Evolutionary conservation across 37 sponge, comb jelly and placozoan species (phyloP).

Genomic region (Cladorhizidae sp.): DNA sequence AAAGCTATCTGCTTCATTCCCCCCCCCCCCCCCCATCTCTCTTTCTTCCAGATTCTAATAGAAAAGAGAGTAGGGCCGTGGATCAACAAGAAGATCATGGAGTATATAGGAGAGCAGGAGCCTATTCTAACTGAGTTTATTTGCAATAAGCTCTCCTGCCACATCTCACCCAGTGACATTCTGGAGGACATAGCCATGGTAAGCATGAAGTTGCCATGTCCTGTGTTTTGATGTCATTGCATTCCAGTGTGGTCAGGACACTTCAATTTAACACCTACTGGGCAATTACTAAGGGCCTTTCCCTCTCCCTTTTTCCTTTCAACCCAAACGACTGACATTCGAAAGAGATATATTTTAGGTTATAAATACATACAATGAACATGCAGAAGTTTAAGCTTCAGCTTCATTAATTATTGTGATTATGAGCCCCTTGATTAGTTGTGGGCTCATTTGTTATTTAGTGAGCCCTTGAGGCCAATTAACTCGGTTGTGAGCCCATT

Average conservation of each 20-base stretch:
- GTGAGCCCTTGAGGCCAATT: too few relatives aligned
- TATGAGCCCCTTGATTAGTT: too few relatives aligned
- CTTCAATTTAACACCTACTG: too few relatives aligned
- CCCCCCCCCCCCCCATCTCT: too few relatives aligned
- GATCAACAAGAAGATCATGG: constrained; percentile 97
- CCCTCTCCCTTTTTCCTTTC: not conserved
- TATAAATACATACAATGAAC: too few relatives aligned
- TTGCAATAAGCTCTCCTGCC: constrained; percentile 81
- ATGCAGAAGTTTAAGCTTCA: too few relatives aligned
- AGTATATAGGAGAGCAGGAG: constrained; percentile 98
- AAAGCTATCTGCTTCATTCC: too few relatives aligned
- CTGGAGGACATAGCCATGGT: constrained; percentile 87
- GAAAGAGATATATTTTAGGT: too few relatives aligned
- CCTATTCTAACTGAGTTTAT: constrained; percentile 93
- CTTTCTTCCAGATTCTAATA: constrained; percentile 69
- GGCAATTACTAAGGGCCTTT: too few relatives aligned
- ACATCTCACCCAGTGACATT: constrained; percentile 59
- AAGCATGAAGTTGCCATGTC: constrained; percentile 7
- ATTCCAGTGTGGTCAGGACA: not conserved
- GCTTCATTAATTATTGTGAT: too few relatives aligned
- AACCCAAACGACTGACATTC: not conserved
- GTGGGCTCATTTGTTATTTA: too few relatives aligned
- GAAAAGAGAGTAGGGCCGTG: constrained; percentile 93
- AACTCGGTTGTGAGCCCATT: too few relatives aligned
- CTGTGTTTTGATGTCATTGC: not conserved